Base-by-base conservation (phyloP, 2,888 invertebrate genomes). In the Drosophila melanosoma region DNA sequence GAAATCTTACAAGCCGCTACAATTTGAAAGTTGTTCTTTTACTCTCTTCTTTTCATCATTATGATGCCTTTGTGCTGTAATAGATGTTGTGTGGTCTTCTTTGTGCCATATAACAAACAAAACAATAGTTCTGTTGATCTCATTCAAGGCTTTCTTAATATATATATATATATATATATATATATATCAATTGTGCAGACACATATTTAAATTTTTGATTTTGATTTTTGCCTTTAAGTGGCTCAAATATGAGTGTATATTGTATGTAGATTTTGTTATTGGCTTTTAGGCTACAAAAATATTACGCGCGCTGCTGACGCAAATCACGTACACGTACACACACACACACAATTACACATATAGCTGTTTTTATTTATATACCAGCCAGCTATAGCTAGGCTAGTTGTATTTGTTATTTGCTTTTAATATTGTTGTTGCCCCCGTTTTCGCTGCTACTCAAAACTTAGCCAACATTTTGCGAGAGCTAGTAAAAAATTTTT, bases 301-400 rank as follows among this genome's bases (percentile, higher is more conserved):
- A 74, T 67, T 83, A 77, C 69, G 81, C 48, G 74, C 62, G 57
- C 49, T 70, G 70, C 81, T 85, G 87, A 85, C 84, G 87, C 84
- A 84, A 76, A 80, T 77, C 85, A 85, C 85, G 81, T 84, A 81
- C 82, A 82, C 76, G 76, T 40, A 78, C 60, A 76, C 36, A 38
- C 15, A 60, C n/a, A 56, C 56, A 32, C 7, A 12, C 15, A 54
- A 26, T 23, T 42, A 35, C n/a, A 53, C 48, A 36, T 23, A 36
- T 75, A 61, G 67, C 68, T 78, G 72, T 63, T 69, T 71, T 78
- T 78, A 78, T 79, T 79, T 76, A 72, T 79, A 79, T 59, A 58
- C 58, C 54, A 68, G 80, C 73, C 54, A 68, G 82, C 79, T 82
- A 76, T 81, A 72, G 62, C 75, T 78, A 75, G 68, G 65, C 78